Conservation (phyloP, 2,113 vertebrate species). For the Eupsittula cactorum region DNA sequence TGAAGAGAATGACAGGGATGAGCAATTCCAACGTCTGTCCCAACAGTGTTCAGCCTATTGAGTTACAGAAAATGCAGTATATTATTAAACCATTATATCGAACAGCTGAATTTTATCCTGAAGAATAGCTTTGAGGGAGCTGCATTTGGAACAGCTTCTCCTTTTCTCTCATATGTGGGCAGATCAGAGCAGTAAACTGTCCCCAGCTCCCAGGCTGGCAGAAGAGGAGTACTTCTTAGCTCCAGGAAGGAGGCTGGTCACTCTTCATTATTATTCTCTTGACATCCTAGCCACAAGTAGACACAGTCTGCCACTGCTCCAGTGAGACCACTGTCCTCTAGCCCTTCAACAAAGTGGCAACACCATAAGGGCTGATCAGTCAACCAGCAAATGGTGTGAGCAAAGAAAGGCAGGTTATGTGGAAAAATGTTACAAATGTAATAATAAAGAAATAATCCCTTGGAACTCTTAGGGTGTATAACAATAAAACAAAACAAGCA, state of each 20-base stretch:
- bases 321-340: neutral
- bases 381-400: neutral
- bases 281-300: fast-evolving
- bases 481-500: neutral
- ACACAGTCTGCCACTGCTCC: neutral
- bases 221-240: neutral
- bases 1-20: neutral
- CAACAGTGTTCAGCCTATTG: neutral
- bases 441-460: constrained; percentile 11
- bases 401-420: neutral
- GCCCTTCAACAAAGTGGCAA: neutral
- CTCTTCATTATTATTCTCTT: neutral
- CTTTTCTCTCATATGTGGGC: neutral
- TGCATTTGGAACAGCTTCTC: neutral
- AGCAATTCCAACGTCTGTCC: neutral
- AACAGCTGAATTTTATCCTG: neutral
- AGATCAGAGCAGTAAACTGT: neutral
- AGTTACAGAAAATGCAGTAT: neutral
- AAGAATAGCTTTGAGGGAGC: neutral
- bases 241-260: neutral
- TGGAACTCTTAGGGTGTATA: neutral
- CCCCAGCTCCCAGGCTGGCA: neutral
- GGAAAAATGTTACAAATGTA: neutral
- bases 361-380: no score
- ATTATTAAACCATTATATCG: neutral